Evolutionary conservation across 2,113 vertebrate species (phyloP), one percentile per base, ranked within the genome.

Genomic region (Hippocampus zosterae): DNA sequence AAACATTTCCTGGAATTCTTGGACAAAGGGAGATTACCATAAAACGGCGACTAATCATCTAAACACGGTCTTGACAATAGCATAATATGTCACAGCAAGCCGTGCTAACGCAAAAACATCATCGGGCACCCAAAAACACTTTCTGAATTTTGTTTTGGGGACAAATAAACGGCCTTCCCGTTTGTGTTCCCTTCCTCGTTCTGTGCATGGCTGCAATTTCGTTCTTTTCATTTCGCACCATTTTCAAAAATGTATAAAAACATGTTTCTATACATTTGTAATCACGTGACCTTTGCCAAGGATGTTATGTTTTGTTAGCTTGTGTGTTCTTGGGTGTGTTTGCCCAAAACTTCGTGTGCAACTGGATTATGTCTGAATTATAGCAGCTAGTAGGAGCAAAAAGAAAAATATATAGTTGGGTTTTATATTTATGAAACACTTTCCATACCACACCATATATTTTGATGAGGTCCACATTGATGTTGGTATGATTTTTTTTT

Each of bases 1-100:
- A 73, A 55, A 68, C 65, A 68, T 73, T 70, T 81, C 27, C n/a
- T 10, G 29, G 60, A 68, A 73, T 66, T 78, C 68, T 73, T 79
- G 27, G 73, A 82, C 13, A 64, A 48, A 70, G 40, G 11, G 42
- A 46, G 53, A 76, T 41, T 16, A 75, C 65, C 61, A 73, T 19
- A 73, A n/a, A n/a, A 62, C 21, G 8, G 62, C 7, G n/a, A 65
- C 63, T 46, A 46, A 65, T 40, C 5, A 55, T 11, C 56, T 21
- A 40, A n/a, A 74, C n/a, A 65, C 41, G 61, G 41, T 44, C 3
- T 44, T 57, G 33, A 29, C n/a, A 1, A 50, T 8, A 8, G 23
- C n/a, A 42, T 1, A 61, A 56, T 46, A 76, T 42, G 61, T 19
- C 15, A 55, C 15, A 41, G 9, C 63, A 72, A 52, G 27, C 13